Evolutionary conservation across 2,888 invertebrate genomes (phyloP).

Genomic region (Microctonus aethiopoides): DNA sequence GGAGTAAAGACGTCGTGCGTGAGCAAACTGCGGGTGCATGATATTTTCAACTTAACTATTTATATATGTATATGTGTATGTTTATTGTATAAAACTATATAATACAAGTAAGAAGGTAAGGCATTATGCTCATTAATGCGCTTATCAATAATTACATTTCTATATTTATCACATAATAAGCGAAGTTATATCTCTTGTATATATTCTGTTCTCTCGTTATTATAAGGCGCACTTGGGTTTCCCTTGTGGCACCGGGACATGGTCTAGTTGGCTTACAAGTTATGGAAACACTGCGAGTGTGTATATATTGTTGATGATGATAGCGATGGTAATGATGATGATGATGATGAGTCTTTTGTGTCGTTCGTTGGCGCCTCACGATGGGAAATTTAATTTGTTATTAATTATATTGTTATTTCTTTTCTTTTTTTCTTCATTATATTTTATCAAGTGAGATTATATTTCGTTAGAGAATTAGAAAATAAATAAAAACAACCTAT

Average conservation of each 20-base stretch:
- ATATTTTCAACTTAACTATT: constrained; percentile 47
- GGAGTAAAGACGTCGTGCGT: constrained; percentile 54
- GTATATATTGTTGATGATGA: too few species aligned
- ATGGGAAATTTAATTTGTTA: constrained; percentile 25
- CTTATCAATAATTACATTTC: constrained; percentile 65
- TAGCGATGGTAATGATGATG: constrained; percentile 9
- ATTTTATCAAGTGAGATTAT: too few species aligned
- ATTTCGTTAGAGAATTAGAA: too few species aligned
- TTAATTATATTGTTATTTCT: background rate
- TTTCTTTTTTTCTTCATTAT: too few species aligned
- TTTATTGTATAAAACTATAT: background rate
- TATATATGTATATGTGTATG: constrained; percentile 22
- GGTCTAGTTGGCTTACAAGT: constrained; percentile 52
- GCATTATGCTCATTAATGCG: constrained; percentile 58
- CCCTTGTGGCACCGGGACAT: constrained; percentile 43
- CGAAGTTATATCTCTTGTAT: constrained; percentile 37
- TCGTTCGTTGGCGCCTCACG: constrained; percentile 25
- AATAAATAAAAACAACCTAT: too few species aligned
- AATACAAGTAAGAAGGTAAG: constrained; percentile 31
- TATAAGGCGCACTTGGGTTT: constrained; percentile 44
- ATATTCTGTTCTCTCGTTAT: constrained; percentile 54
- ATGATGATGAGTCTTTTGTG: constrained; percentile 30
- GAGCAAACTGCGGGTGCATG: constrained; percentile 58
- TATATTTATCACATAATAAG: constrained; percentile 63
- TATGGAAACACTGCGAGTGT: background rate